Percentiles rank a stretch among this genome's conserved stretches.
Evolutionary conservation across 2,888 invertebrate species (phyloP).

Genomic region (Autographa gamma): DNA sequence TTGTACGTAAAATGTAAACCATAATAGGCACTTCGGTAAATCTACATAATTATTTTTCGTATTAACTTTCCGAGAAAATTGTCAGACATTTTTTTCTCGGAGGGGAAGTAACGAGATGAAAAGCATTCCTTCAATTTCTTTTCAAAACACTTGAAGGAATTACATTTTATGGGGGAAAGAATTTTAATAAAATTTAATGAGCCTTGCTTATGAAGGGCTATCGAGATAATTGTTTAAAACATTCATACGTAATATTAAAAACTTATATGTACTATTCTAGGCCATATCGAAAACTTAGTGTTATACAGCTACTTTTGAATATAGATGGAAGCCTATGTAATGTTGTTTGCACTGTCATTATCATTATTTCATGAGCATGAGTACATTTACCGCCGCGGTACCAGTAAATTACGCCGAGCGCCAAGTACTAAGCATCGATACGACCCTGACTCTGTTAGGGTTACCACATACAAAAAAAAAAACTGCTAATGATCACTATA

Average conservation of each 20-base stretch:
- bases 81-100: conserved; percentile 19
- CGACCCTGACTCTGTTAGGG: background rate
- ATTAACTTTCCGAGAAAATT: conserved; percentile 17
- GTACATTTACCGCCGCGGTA: background rate
- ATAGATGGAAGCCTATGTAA: background rate
- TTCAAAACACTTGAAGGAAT: conserved; percentile 38
- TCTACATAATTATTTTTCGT: conserved; percentile 14
- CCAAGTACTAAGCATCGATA: background rate
- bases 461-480: background rate
- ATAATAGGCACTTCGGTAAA: conserved; percentile 5
- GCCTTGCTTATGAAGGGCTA: conserved; percentile 15
- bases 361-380: background rate
- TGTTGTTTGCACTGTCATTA: background rate
- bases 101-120: conserved; percentile 30
- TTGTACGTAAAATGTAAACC: background rate
- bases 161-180: conserved; percentile 34
- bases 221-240: conserved; percentile 27
- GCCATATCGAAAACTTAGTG: no score
- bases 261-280: background rate
- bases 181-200: conserved; percentile 28
- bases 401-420: background rate
- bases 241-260: conserved; percentile 12
- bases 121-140: conserved; percentile 39
- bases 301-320: no score
- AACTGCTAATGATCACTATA: no score